Evolutionary conservation across 2,113 vertebrate genomes (phyloP).

Genomic region (Nothocercus nigrocapillus): DNA sequence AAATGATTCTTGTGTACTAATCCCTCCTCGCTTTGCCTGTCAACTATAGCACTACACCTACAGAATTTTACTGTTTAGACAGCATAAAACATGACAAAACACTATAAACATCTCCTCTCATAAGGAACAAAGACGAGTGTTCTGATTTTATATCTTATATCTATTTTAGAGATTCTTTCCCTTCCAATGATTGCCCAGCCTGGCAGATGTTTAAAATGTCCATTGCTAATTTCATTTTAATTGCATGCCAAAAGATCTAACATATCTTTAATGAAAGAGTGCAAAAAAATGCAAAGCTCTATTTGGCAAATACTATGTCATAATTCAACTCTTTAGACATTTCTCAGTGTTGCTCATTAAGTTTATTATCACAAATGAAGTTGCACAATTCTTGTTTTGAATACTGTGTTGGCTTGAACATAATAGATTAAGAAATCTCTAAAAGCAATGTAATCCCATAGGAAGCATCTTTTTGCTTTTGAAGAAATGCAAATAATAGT

Average conservation of each 20-base stretch:
- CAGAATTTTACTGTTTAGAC: not conserved
- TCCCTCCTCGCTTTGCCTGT: not conserved
- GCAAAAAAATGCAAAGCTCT: not conserved
- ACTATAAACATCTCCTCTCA: not conserved
- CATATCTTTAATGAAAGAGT: conserved; percentile 21
- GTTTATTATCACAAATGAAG: conserved; percentile 53
- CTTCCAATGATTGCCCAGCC: not conserved
- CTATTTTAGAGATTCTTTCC: conserved; percentile 1
- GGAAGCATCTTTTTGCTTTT: conserved; percentile 19
- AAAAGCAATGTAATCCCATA: conserved; percentile 11
- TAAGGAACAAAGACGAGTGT: not conserved
- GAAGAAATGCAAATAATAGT: conserved; percentile 45
- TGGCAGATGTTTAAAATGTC: conserved; percentile 47
- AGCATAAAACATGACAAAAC: not conserved
- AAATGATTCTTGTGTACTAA: not conserved
- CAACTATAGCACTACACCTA: not conserved
- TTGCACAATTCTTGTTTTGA: not conserved
- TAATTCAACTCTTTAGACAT: conserved; percentile 39
- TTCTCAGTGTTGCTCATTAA: conserved; percentile 34
- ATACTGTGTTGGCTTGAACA: not conserved
- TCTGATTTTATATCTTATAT: conserved; percentile 12
- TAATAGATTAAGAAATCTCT: conserved; percentile 38
- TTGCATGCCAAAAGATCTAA: not conserved
- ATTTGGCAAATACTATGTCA: not conserved
- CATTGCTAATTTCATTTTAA: not conserved